Evolutionary conservation across 2,888 invertebrate species (phyloP).

Genomic region (Drosophila suboccidentalis): DNA sequence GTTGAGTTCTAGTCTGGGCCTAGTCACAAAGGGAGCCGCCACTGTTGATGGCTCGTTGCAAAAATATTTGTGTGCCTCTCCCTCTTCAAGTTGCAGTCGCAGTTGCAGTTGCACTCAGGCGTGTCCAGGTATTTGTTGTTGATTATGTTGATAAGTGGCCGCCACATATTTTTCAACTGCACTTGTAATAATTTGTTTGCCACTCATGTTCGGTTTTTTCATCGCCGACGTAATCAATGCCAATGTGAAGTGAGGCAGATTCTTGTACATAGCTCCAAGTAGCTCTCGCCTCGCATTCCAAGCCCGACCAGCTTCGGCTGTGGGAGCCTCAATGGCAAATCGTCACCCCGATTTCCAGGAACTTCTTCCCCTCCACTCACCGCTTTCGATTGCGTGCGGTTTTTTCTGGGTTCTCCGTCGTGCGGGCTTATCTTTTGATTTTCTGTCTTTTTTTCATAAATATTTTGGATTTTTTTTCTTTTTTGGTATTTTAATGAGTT

Average conservation of each 20-base stretch:
- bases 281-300: constrained; percentile 52
- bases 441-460: constrained; percentile 11
- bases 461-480: constrained; percentile 36
- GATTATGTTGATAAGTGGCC: constrained; percentile 80
- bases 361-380: constrained; percentile 32
- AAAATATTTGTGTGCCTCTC: constrained; percentile 48
- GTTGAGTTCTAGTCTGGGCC: constrained; percentile 1
- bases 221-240: constrained; percentile 60
- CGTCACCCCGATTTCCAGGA: constrained; percentile 69
- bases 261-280: constrained; percentile 9
- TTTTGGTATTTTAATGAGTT: constrained; percentile 77
- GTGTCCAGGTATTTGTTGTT: constrained; percentile 81
- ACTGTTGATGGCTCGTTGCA: constrained; percentile 33
- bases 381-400: constrained; percentile 60
- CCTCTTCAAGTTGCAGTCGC: constrained; percentile 10
- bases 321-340: constrained; percentile 58
- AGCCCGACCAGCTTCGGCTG: constrained; percentile 42
- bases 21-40: constrained; percentile 62
- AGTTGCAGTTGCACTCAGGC: constrained; percentile 67
- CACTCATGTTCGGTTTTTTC: constrained; percentile 65
- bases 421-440: constrained; percentile 62
- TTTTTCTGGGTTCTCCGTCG: not conserved
- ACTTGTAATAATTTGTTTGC: constrained; percentile 82
- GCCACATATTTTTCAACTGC: constrained; percentile 76
- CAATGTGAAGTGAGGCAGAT: constrained; percentile 48